A percentile compares a stretch with the other conserved stretches of the same genome.
These are phyloP conservation scores for Sardina pilchardus DNA, from an alignment of 2,113 vertebrate species.

Conservation along the genomic window DNA sequence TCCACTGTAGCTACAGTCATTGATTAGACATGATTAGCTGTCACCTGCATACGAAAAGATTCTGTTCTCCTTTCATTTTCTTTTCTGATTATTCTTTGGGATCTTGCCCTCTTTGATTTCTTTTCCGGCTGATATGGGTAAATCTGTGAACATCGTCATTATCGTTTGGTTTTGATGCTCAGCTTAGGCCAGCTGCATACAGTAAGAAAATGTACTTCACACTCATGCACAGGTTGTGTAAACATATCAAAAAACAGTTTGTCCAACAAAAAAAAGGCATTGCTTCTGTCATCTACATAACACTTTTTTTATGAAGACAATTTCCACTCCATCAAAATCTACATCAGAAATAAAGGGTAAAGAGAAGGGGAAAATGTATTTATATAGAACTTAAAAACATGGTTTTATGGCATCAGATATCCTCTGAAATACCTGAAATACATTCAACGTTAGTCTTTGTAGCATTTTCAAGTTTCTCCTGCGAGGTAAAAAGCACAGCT, in stretches of 20 bases:
- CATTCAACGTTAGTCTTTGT: slow-evolving; percentile 93
- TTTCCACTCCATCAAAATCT: slow-evolving; percentile 77
- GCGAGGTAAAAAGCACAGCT: slow-evolving; percentile 72
- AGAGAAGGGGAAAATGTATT: slow-evolving; percentile 68
- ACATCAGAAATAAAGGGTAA: slow-evolving; percentile 70
- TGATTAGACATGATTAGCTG: slow-evolving; percentile 58
- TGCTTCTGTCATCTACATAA: slow-evolving; percentile 67
- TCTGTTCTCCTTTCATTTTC: background rate
- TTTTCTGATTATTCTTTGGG: slow-evolving; percentile 38
- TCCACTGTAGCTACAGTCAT: slow-evolving; percentile 38
- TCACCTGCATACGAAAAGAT: slow-evolving; percentile 42
- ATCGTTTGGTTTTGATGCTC: background rate
- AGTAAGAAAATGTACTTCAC: background rate
- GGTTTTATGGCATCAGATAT: slow-evolving; percentile 82
- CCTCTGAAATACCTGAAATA: slow-evolving; percentile 86
- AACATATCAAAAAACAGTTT: slow-evolving; percentile 63
- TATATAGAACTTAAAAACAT: slow-evolving; percentile 77
- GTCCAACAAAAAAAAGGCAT: slow-evolving; percentile 79
- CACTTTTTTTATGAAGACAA: slow-evolving; percentile 71
- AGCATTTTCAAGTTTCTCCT: slow-evolving; percentile 88
- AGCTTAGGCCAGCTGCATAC: background rate
- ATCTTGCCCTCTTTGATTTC: slow-evolving; percentile 6
- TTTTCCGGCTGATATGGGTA: background rate
- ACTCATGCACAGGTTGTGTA: slow-evolving; percentile 50
- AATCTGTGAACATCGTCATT: background rate